phyloP scores from a whole-genome alignment of 1,140 invertebrate genomes.

The Drosophila lacteicornis region DNA sequence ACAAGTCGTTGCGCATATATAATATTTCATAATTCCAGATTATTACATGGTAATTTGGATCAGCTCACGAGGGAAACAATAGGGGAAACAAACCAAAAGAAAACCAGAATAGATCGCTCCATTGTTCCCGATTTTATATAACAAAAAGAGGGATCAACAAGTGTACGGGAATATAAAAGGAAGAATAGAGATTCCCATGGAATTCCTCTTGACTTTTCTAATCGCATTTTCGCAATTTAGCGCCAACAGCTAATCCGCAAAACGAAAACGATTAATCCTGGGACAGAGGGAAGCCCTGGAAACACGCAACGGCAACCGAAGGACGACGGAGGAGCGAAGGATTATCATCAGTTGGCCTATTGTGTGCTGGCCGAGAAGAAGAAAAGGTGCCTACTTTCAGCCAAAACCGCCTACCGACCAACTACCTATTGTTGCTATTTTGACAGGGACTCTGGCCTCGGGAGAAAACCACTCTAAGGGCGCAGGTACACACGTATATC shows the following conservation, averaged over 20 bases:
- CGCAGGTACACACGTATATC: constrained; percentile 45
- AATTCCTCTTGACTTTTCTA: constrained; percentile 47
- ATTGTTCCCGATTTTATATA: constrained; percentile 34
- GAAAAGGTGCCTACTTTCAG: constrained; percentile 52
- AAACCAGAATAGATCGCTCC: constrained; percentile 2
- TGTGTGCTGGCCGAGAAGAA: constrained; percentile 33
- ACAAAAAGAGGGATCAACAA: constrained; percentile 41
- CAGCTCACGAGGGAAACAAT: constrained; percentile 1
- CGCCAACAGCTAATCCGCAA: constrained; percentile 77
- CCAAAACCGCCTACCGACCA: constrained; percentile 56
- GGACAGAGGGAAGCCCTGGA: constrained; percentile 15
- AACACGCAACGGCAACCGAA: constrained; percentile 33
- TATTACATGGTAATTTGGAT: constrained; percentile 76
- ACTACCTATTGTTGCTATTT: constrained; percentile 76
- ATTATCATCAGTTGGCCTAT: constrained; percentile 77
- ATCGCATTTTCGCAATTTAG: constrained; percentile 82
- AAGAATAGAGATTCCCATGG: constrained; percentile 56
- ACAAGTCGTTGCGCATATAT: constrained; percentile 46
- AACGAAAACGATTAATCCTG: constrained; percentile 80
- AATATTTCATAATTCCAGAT: constrained; percentile 62
- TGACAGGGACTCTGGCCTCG: constrained; percentile 47
- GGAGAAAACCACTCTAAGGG: background rate
- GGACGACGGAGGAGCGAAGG: constrained; percentile 17
- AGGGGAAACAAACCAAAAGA: constrained; percentile 13
- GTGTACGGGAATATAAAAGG: constrained; percentile 10